Evolutionary conservation across 2,797 vertebrate species (phyloP), one percentile per base, ranked within the genome.

Genomic region (Phylloscopus collybita): DNA sequence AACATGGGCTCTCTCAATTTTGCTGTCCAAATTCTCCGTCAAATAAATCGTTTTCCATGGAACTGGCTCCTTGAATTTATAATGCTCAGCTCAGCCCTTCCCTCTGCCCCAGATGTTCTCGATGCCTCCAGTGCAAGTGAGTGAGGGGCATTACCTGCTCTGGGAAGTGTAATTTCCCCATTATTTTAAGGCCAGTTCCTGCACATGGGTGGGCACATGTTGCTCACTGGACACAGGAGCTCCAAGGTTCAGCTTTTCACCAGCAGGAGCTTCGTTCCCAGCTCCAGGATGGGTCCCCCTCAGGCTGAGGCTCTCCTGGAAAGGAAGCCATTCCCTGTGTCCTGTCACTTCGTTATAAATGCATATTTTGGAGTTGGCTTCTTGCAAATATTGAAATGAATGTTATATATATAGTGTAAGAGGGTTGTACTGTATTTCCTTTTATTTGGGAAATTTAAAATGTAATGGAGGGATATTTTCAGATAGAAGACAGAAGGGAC

Each of bases 241-340:
- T 67, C 45, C 16, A 22, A 50, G 30, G 14, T 62, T 60, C 50
- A 19, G 4, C 10, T 74, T 66, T 36, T 27, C 34, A 53, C 6
- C 25, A 1, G 18, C 42, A 22, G 2, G 34, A 69, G 29, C 50
- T 83, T 44, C 1, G 0, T 34, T 23, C 15, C 1, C 1, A 27
- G 8, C 11, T 64, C 78, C 81, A 65, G 53, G 49, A 57, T 42
- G 61, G 21, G 6, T 42, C 2, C 6, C 30, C 36, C n/a, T 0
- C 38, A 38, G 10, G 38, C 38, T 38, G 7, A 53, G 57, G 20
- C 25, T 66, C 53, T 74, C 40, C 64, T 0, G 0, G 36, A 30
- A 29, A 0, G 9, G 18, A 29, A 76, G 1, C 20, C 57, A 34
- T 36, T 71, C 30, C 50, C 11, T 1, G 8, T 50, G 36, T 38